Base-by-base conservation (phyloP, 2,888 invertebrate genomes). In the Leptinotarsa juncta region DNA sequence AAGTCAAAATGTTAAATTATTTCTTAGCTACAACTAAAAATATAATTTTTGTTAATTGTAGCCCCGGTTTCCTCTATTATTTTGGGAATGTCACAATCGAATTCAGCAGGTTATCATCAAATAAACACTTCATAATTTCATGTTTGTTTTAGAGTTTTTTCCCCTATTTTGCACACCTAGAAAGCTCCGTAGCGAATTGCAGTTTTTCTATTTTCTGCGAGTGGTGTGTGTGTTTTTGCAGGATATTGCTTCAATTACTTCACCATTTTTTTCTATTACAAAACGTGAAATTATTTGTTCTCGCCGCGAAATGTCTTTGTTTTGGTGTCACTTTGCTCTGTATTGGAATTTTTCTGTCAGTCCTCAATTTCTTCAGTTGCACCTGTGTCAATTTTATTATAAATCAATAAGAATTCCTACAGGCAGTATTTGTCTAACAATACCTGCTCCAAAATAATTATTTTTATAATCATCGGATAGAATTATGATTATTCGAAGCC, bases 261-360 rank as follows among this genome's bases (percentile, higher is more conserved):
- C 2, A 15, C 4, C 23, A 2, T 5, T 60, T 60, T 26, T 26
- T 26, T 60, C 5, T 23, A n/a, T 60, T 16, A 23, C 7, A 14
- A 16, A 23, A 26, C 3, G 14, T 15, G 15, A 60, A 23, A 26
- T 60, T 15, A 15, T 7, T n/a, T 1, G 3, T 60, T 60, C 60
- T 26, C 23, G 3, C 15, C 15, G 15, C 14, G 4, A 4, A 3
- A 7, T 15, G 3, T 60, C 26, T 60, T 7, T 23, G 20, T 23
- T 60, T 14, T 15, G 16, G 16, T 12, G 1, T 60, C 26, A 23
- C 16, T 60, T 60, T 60, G 42, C n/a, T 42, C 66, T 53, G 26
- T 66, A 16, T 67, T 53, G 15, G 87, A 69, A 71, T 65, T 65
- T 3, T 60, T 26, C 10, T 15, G 3, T 26, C 2, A 20, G 3